Conservation (phyloP, 2,797 vertebrate species). For the Myotis myotis region DNA sequence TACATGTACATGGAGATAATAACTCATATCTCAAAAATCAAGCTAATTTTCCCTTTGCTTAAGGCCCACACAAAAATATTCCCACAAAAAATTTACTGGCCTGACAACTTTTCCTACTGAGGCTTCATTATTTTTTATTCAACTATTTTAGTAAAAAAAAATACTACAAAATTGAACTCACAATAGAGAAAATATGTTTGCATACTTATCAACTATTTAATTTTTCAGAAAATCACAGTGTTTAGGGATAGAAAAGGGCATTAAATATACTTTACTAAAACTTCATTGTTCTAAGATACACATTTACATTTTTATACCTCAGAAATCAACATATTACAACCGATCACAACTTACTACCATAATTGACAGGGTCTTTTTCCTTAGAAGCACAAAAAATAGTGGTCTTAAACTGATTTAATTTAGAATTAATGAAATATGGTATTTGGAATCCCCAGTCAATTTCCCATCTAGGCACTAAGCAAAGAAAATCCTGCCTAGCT, state of each 20-base stretch:
- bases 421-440: constrained; percentile 32
- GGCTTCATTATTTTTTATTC: neutral
- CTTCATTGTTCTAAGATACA: constrained; percentile 19
- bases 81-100: constrained; percentile 30
- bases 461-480: neutral
- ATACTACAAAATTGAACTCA: constrained; percentile 5
- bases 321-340: constrained; percentile 12
- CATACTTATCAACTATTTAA: neutral
- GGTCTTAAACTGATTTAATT: neutral
- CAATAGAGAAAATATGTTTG: constrained; percentile 29
- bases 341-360: neutral
- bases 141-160: constrained; percentile 23
- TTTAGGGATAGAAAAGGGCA: constrained; percentile 11
- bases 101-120: constrained; percentile 6
- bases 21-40: neutral
- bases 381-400: constrained; percentile 4
- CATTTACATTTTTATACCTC: neutral
- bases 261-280: constrained; percentile 11
- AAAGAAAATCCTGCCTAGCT: neutral
- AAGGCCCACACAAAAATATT: neutral
- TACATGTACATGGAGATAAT: neutral
- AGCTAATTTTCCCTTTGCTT: constrained; percentile 31
- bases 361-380: constrained; percentile 7
- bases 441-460: neutral
- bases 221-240: constrained; percentile 5